Evolutionary conservation across 2,888 invertebrate genomes (phyloP).

Genomic region (Trissolcus brochymenae): DNA sequence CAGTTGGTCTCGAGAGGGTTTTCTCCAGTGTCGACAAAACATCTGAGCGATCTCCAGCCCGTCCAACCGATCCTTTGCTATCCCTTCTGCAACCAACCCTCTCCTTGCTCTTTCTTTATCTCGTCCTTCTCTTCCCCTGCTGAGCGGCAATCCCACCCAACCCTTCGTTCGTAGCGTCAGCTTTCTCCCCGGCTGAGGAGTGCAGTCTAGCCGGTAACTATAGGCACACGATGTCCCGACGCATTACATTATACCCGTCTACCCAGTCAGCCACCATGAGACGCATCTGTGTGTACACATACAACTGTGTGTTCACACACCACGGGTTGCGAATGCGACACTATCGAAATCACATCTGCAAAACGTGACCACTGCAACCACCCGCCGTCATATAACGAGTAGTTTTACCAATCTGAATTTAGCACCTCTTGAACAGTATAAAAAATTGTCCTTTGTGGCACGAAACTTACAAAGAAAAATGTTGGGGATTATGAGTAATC

Average conservation of each 20-base stretch:
- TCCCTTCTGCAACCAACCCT: conserved; percentile 41
- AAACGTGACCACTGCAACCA: conserved; percentile 51
- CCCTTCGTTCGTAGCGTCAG: conserved; percentile 63
- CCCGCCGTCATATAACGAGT: conserved; percentile 50
- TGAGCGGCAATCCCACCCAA: conserved; percentile 58
- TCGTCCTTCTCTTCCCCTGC: conserved; percentile 35
- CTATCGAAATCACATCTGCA: conserved; percentile 55
- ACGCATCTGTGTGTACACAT: conserved; percentile 27
- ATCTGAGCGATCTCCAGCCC: conserved; percentile 48
- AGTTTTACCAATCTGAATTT: conserved; percentile 11
- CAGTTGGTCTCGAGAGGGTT: conserved; percentile 52
- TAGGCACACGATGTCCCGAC: conserved; percentile 64
- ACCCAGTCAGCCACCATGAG: conserved; percentile 30
- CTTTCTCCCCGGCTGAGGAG: conserved; percentile 67
- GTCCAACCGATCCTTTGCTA: conserved; percentile 45
- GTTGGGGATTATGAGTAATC: too few species aligned
- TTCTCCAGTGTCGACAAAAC: conserved; percentile 40
- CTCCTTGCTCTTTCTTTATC: conserved; percentile 47
- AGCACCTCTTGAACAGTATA: not conserved
- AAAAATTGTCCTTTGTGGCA: too few species aligned
- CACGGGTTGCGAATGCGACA: conserved; percentile 28
- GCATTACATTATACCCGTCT: conserved; percentile 62
- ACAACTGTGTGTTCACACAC: conserved; percentile 14
- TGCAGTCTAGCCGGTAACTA: conserved; percentile 73
- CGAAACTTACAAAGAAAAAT: too few species aligned